A percentile compares a stretch with the other conserved stretches of the same genome.
Evolutionary conservation across 1,140 invertebrate species (phyloP).

Genomic region (Globodera ellingtonae): DNA sequence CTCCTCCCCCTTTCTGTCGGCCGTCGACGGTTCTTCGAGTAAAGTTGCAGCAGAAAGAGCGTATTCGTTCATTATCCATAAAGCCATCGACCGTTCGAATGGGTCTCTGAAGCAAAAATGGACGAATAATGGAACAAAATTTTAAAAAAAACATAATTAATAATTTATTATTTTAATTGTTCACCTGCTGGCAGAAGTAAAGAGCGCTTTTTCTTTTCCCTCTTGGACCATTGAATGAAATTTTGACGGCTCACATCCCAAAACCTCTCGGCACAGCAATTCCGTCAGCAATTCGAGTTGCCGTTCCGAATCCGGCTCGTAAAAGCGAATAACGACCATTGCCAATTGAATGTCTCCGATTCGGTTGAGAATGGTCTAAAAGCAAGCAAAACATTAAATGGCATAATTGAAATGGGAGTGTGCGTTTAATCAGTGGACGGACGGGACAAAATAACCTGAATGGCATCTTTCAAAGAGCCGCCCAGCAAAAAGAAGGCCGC

Average conservation of each 20-base stretch:
- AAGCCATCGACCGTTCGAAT: slow-evolving; percentile 92
- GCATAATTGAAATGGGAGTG: neutral
- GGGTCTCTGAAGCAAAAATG: slow-evolving; percentile 77
- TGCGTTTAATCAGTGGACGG: neutral
- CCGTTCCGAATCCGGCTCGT: slow-evolving; percentile 73
- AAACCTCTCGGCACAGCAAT: slow-evolving; percentile 56
- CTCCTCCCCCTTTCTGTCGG: slow-evolving; percentile 77
- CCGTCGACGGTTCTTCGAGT: slow-evolving; percentile 78
- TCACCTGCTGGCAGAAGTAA: slow-evolving; percentile 44
- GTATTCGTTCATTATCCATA: slow-evolving; percentile 93
- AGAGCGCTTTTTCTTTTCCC: slow-evolving; percentile 66
- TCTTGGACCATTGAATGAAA: slow-evolving; percentile 66
- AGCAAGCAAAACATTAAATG: slow-evolving; percentile 24
- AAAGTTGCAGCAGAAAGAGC: slow-evolving; percentile 84
- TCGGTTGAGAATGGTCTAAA: slow-evolving; percentile 82
- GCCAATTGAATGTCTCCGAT: slow-evolving; percentile 93
- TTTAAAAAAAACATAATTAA: neutral
- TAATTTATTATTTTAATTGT: neutral
- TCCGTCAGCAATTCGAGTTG: slow-evolving; percentile 55
- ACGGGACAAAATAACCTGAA: slow-evolving; percentile 75
- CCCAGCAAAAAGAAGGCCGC: slow-evolving; percentile 86
- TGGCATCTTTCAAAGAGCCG: slow-evolving; percentile 87
- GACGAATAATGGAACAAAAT: neutral
- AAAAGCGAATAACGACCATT: slow-evolving; percentile 86
- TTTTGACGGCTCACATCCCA: slow-evolving; percentile 52